A percentile compares a stretch with the other conserved stretches of the same genome.
phyloP scores from a whole-genome alignment of 2,797 vertebrate species.

The Acanthis flammea region DNA sequence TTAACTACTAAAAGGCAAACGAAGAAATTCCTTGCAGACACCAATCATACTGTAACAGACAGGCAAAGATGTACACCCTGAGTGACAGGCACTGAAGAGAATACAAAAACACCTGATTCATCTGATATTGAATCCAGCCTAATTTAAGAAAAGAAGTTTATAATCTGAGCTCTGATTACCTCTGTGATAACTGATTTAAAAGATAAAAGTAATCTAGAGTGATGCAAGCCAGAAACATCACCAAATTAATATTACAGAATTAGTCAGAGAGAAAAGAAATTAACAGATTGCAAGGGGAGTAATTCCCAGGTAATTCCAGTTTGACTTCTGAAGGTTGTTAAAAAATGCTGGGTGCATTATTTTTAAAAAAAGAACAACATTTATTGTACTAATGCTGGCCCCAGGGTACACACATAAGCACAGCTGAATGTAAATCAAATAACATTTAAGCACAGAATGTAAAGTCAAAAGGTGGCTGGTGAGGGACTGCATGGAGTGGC shows the following conservation, averaged over 20 bases:
- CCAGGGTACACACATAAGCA: neutral
- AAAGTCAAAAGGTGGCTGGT: neutral
- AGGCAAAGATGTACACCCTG: neutral
- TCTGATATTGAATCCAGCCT: neutral
- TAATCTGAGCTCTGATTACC: neutral
- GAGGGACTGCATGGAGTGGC: neutral
- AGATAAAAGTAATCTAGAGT: neutral
- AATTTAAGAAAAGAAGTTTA: neutral
- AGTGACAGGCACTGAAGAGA: neutral
- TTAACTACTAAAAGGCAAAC: neutral
- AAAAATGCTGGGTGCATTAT: neutral
- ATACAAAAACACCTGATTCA: neutral
- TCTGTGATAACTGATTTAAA: neutral
- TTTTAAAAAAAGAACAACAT: neutral
- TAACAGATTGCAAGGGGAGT: neutral
- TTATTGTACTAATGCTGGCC: neutral
- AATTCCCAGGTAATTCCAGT: neutral
- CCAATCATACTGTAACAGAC: neutral
- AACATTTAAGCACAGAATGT: neutral
- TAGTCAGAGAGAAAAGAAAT: neutral
- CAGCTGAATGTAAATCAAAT: neutral
- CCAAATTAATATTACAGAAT: neutral
- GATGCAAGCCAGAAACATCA: neutral
- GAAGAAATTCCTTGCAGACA: neutral
- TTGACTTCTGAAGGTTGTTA: neutral